These are phyloP conservation scores for Pseudotriccus pelzelni DNA, from an alignment of 2,797 vertebrate species.

Conservation along the genomic window DNA sequence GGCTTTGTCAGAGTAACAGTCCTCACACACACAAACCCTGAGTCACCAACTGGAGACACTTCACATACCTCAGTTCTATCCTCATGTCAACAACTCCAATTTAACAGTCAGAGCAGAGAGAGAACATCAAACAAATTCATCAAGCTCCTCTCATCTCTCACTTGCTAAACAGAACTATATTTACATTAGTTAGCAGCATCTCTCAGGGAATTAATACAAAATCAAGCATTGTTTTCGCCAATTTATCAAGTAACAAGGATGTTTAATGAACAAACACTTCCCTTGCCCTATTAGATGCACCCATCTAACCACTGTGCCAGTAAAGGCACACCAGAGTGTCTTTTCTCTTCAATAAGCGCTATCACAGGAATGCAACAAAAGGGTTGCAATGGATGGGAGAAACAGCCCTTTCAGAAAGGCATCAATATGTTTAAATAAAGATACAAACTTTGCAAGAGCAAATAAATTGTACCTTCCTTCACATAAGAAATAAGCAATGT, in stretches of 20 bases:
- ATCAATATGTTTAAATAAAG: neutral
- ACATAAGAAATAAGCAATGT: neutral
- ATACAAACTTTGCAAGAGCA: neutral
- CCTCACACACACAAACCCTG: accelerated
- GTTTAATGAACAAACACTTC: neutral
- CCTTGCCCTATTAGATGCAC: neutral
- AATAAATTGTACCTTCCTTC: neutral
- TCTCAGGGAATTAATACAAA: neutral
- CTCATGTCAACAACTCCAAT: neutral
- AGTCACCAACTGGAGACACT: neutral
- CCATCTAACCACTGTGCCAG: neutral
- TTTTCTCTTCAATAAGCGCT: neutral
- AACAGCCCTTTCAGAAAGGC: neutral
- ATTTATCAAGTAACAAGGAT: neutral
- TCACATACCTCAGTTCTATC: neutral
- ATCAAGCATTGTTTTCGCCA: neutral
- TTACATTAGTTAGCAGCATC: neutral
- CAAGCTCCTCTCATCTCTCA: neutral
- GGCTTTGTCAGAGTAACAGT: neutral
- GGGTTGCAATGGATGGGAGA: neutral
- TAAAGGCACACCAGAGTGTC: neutral
- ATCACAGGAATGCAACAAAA: neutral
- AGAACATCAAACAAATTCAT: neutral
- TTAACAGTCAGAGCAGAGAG: neutral
- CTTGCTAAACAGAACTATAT: neutral